Percentiles rank a stretch among this genome's conserved stretches.
phyloP scores from a whole-genome alignment of 1,140 invertebrate genomes.

The Zaprionus lachaisei region DNA sequence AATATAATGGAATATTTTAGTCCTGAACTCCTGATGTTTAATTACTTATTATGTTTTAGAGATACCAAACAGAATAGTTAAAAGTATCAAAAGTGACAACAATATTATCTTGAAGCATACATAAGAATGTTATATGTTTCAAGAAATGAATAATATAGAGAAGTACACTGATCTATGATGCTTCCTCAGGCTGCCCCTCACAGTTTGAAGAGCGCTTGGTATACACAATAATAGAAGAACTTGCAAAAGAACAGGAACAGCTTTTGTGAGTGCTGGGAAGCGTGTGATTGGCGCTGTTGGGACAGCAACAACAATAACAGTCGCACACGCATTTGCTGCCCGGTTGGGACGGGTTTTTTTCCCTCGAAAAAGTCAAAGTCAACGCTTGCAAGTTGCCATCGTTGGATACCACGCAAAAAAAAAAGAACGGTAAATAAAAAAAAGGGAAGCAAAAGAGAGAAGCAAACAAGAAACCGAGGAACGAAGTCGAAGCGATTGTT shows the following conservation, averaged over 20 bases:
- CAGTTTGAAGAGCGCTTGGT: constrained; percentile 3
- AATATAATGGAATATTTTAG: neutral
- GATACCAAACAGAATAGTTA: neutral
- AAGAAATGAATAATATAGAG: neutral
- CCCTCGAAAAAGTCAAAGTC: constrained; percentile 60
- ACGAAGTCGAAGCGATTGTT: constrained; percentile 53
- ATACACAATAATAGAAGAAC: constrained; percentile 34
- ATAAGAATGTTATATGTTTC: neutral
- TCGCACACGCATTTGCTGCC: constrained; percentile 55
- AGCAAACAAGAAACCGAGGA: constrained; percentile 19
- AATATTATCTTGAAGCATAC: neutral
- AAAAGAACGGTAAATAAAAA: constrained; percentile 20
- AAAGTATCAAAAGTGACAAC: neutral
- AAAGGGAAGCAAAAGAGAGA: neutral
- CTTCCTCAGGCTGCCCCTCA: neutral
- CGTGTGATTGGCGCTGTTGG: constrained; percentile 70
- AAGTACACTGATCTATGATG: neutral
- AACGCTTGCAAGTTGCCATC: constrained; percentile 69
- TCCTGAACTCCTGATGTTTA: neutral
- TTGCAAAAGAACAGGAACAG: constrained; percentile 75
- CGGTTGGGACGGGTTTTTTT: constrained; percentile 42
- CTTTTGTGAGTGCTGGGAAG: constrained; percentile 62
- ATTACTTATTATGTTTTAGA: neutral
- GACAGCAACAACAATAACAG: too few species aligned
- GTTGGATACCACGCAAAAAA: constrained; percentile 58